Base-by-base conservation (phyloP, 2,888 invertebrate species). In the Drosophila anceps region DNA sequence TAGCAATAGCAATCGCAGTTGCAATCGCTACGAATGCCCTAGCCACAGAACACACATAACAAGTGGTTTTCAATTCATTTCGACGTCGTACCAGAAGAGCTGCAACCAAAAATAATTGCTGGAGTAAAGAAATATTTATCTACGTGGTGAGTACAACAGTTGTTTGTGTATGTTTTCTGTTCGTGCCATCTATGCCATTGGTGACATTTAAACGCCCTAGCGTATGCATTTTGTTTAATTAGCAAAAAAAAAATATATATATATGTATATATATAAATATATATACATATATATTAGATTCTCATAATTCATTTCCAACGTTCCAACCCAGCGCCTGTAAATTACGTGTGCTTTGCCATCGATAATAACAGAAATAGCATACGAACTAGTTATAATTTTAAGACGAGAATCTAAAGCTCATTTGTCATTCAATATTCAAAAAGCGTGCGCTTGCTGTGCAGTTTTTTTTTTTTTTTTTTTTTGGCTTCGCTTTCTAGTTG, bases 51-150 rank as follows among this genome's bases (percentile, higher is more conserved):
- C 72, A 82, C 73, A 76, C 81, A 83, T 88, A 85, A 85, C 85
- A 85, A 85, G 85, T 85, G 85, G 85, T 85, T 85, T 87, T 79
- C 69, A 64, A 62, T 71, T 79, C 64, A 69, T 58, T 62, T 71
- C 63, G 61, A 71, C 67, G 62, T 65, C 69, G 63, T 76, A 68
- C 46, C 46, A 70, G 46, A 65, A 70, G 62, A 57, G 70, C 75
- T 70, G 77, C 69, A 71, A 64, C 55, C 51, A 54, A 78, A 78
- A 51, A 62, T 64, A 72, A 67, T 72, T 79, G 66, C 58, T 61
- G 43, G 10, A 44, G 9, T 10, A 39, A 60, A 48, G 27, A 60
- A 37, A 37, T 39, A 55, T 59, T 62, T 57, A 20, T 46, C 3
- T 39, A 35, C 46, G 55, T 55, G 79, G 78, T 78, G 35, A 78